Base-by-base conservation (phyloP, 1,140 invertebrate genomes). In the Calephelis virginiensis region DNA sequence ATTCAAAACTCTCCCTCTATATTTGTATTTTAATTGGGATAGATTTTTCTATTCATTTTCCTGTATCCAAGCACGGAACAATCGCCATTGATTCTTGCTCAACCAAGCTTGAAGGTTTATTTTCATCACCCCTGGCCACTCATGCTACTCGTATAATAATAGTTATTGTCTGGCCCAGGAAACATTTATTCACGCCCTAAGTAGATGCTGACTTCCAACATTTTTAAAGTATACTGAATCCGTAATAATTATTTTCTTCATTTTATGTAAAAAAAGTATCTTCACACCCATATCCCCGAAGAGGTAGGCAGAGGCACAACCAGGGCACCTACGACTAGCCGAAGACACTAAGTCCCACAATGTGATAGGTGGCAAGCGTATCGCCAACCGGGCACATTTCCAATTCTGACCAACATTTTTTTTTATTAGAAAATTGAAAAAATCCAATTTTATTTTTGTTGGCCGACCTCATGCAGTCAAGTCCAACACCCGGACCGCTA, bases 151-250 rank as follows among this genome's bases (percentile, higher is more conserved):
- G 28, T 28, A 77, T 75, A 78, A 90, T 86, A 81, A 81, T 80
- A 69, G 76, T 73, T 72, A 89, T 90, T 90, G 88, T 90, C 86
- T 80, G 61, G 65, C 63, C 72, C 86, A 89, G 87, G 87, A 90
- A 87, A 74, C 77, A 69, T 81, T 81, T 89, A 79, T 82, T 81
- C 75, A 89, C 86, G 87, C 76, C 82, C 68, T 71, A 71, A 72
- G 74, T 76, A 69, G 40, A 64, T 45, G 48, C 28, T 48, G 47
- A 56, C 53, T 56, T 50, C 47, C 13, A 38, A 37, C 46, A 40
- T 65, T 43, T 43, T 43, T 43, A 4, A 28, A 48, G 53, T 63
- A 47, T 49, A 38, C 48, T 28, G n/a, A 14, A 13, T 53, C 49
- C 12, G 14, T 56, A 28, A 28, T 28, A 0, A 28, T 28, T 28